Conservation (phyloP, 2,113 vertebrate genomes). For the Xiphophorus couchianus region DNA sequence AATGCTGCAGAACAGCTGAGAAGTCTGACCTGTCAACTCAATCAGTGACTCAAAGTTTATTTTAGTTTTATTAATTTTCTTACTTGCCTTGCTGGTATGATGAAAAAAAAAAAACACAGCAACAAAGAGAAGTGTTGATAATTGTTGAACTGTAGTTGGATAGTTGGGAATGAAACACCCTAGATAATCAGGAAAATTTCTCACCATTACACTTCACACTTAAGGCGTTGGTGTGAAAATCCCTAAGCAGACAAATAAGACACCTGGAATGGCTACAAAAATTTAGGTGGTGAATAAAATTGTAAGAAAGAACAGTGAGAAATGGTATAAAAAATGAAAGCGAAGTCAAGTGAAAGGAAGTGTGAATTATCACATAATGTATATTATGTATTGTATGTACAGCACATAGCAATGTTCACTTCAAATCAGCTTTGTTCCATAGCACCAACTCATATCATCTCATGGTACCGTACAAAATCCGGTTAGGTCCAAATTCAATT, state of each 20-base stretch:
- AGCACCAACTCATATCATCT: too few relatives aligned
- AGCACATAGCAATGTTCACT: too few relatives aligned
- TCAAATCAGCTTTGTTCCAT: too few relatives aligned
- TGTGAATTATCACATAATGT: too few relatives aligned
- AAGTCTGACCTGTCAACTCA: conserved; percentile 17
- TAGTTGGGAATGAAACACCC: conserved; percentile 17
- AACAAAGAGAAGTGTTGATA: conserved; percentile 5
- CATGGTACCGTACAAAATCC: too few relatives aligned
- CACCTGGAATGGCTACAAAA: conserved; percentile 21
- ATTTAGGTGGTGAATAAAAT: conserved; percentile 11
- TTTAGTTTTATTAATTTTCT: conserved; percentile 9
- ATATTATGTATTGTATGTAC: too few relatives aligned
- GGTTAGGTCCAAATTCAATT: too few relatives aligned
- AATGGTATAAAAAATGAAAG: neutral
- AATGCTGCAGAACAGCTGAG: conserved; percentile 3
- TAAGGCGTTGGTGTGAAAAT: conserved; percentile 10
- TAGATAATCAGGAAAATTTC: conserved; percentile 22
- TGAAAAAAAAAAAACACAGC: conserved; percentile 3
- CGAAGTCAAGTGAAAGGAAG: neutral
- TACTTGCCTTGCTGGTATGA: neutral
- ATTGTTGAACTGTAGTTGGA: conserved; percentile 17
- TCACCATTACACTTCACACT: conserved; percentile 46
- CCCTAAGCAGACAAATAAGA: conserved; percentile 6
- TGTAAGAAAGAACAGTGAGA: conserved; percentile 3
- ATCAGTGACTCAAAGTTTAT: conserved; percentile 9